Conservation (phyloP, 1,140 invertebrate genomes). For the Neelides sp. region DNA sequence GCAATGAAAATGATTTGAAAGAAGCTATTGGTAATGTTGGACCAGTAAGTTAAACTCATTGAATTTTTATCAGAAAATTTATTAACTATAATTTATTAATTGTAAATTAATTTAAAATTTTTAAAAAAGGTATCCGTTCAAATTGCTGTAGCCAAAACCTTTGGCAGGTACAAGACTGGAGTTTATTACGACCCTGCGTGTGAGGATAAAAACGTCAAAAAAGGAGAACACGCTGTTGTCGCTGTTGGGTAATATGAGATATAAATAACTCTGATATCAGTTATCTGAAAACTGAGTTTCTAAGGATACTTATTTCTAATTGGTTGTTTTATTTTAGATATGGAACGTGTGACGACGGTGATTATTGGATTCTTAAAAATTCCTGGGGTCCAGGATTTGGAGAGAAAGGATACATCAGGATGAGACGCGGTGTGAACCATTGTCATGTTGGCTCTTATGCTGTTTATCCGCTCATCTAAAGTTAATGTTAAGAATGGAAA, state of each 20-base stretch:
- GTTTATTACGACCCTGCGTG: constrained; percentile 47
- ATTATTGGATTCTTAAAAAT: constrained; percentile 41
- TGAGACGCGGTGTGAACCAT: constrained; percentile 42
- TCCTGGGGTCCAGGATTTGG: constrained; percentile 47
- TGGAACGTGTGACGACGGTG: no score
- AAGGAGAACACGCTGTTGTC: no score
- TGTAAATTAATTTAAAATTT: neutral
- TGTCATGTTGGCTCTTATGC: constrained; percentile 37
- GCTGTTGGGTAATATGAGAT: no score
- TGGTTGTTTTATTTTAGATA: no score
- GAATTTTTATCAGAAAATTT: neutral
- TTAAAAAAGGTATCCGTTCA: constrained; percentile 50
- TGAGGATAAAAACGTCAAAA: no score
- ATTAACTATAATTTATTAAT: neutral
- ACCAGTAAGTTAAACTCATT: constrained; percentile 48
- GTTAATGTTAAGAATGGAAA: no score
- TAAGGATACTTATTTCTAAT: no score
- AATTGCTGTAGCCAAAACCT: constrained; percentile 71
- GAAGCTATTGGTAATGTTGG: constrained; percentile 74
- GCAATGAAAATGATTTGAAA: constrained; percentile 54
- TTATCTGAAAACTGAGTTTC: no score
- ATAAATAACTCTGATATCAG: no score
- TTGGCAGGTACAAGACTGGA: constrained; percentile 62
- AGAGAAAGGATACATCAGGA: constrained; percentile 41
- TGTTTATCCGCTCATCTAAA: no score